phyloP scores from a whole-genome alignment of 1,140 invertebrate genomes.

The Trinorchestia longiramus region DNA sequence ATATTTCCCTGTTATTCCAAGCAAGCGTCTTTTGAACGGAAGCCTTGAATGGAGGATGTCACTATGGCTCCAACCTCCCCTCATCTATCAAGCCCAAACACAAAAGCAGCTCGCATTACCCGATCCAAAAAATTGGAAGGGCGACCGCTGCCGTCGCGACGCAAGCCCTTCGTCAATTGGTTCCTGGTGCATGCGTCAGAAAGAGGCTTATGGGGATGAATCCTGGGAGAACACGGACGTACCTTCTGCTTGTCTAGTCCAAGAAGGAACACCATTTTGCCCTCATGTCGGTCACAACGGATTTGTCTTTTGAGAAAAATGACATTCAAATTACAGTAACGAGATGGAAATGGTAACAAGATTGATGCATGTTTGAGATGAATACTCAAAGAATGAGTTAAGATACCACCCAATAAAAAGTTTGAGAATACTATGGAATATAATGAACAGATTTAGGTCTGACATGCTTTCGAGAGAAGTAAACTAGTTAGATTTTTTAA shows the following conservation, averaged over 20 bases:
- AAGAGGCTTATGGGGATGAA: background rate
- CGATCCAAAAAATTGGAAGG: slow-evolving; percentile 18
- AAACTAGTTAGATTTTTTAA: background rate
- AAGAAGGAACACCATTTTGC: background rate
- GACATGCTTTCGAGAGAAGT: background rate
- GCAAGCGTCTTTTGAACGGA: background rate
- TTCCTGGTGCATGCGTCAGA: background rate
- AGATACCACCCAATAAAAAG: background rate
- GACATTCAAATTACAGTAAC: background rate
- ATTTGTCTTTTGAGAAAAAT: background rate
- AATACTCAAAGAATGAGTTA: background rate
- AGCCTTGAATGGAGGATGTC: slow-evolving; percentile 21
- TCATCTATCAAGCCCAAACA: slow-evolving; percentile 44
- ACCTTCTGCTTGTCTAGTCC: background rate
- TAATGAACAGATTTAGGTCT: background rate
- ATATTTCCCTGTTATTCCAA: slow-evolving; percentile 26
- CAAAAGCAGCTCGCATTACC: slow-evolving; percentile 48
- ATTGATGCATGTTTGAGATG: background rate
- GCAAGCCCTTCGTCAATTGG: slow-evolving; percentile 39
- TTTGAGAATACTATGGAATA: background rate
- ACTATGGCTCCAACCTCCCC: slow-evolving; percentile 43
- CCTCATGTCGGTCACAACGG: background rate
- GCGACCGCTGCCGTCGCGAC: background rate
- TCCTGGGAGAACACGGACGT: background rate
- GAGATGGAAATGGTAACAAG: background rate